A percentile compares a stretch with the other conserved stretches of the same genome.
Evolutionary conservation across 2,888 invertebrate species (phyloP).

Genomic region (Hydroisotoma schaefferi): DNA sequence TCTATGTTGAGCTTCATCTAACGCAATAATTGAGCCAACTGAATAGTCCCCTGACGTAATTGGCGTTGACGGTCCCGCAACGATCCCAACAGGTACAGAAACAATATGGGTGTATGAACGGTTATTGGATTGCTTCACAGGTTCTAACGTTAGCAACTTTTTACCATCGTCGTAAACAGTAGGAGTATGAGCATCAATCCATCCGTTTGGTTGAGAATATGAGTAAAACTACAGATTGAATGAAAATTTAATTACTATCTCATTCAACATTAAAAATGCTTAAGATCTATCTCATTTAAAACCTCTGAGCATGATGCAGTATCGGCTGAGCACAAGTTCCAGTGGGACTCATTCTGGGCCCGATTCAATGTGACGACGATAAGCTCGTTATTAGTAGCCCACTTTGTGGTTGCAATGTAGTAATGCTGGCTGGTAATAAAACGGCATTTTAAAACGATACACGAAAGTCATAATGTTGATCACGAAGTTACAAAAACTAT

Average conservation of each 20-base stretch:
- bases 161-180: conserved; percentile 57
- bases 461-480: no score
- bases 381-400: conserved; percentile 67
- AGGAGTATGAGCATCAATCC: conserved; percentile 54
- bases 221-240: conserved; percentile 15
- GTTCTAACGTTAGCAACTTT: conserved; percentile 67
- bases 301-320: conserved; percentile 46
- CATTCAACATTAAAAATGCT: not conserved
- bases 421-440: conserved; percentile 9
- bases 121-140: conserved; percentile 60
- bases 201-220: conserved; percentile 62
- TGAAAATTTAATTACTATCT: not conserved
- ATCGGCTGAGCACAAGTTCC: conserved; percentile 61
- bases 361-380: conserved; percentile 85
- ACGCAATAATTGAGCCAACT: conserved; percentile 70
- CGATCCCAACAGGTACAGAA: not conserved
- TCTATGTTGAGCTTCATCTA: conserved; percentile 58
- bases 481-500: no score
- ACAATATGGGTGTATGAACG: conserved; percentile 53
- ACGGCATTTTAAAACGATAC: not conserved
- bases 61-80: conserved; percentile 49
- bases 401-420: conserved; percentile 60
- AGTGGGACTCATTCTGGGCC: conserved; percentile 71
- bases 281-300: no score
- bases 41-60: conserved; percentile 65